Base-by-base conservation (phyloP, 2,888 invertebrate species). In the Eulithis testata region DNA sequence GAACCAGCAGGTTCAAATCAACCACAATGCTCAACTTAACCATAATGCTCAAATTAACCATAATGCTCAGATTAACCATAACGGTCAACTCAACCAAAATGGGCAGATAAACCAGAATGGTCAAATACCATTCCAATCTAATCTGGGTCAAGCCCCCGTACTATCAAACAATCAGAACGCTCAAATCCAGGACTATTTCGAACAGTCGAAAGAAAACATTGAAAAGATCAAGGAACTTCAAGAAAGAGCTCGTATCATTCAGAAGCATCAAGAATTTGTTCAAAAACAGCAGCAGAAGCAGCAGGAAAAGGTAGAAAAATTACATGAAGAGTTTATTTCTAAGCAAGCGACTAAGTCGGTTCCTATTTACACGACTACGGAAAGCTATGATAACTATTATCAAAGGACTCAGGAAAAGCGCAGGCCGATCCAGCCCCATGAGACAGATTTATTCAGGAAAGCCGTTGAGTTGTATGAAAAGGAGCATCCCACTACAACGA, bases 211-310 rank as follows among this genome's bases (percentile, higher is more conserved):
- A 76, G 94, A 95, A 70, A 93, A 93, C 71, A 79, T 93, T 55
- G 95, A 95, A 77, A 91, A 94, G 64, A 81, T 95, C 1, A 95
- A 95, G 73, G 96, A 96, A 73, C 94, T 96, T 54, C 94, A 95
- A 73, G 96, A 96, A 72, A 94, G 96, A 73, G 95, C 96, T 75
- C 94, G 95, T 70, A 94, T 96, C 4, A 96, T 96, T 66, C 95
- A 96, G 73, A 96, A 96, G 77, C 96, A 96, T 72, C 96, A 96
- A 75, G 95, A 96, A 72, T 95, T 96, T 73, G 94, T 96, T 4
- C 96, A 97, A 76, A 96, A 96, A 77, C 96, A 96, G 76, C 96
- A 97, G 74, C 95, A 97, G 73, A 96, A 96, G 74, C 95, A 96
- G 51, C 95, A 96, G 77, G 95, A 96, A 76, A 97, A 97, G 79